Base-by-base conservation (phyloP, 2,888 invertebrate species). In the Erannis defoliaria region DNA sequence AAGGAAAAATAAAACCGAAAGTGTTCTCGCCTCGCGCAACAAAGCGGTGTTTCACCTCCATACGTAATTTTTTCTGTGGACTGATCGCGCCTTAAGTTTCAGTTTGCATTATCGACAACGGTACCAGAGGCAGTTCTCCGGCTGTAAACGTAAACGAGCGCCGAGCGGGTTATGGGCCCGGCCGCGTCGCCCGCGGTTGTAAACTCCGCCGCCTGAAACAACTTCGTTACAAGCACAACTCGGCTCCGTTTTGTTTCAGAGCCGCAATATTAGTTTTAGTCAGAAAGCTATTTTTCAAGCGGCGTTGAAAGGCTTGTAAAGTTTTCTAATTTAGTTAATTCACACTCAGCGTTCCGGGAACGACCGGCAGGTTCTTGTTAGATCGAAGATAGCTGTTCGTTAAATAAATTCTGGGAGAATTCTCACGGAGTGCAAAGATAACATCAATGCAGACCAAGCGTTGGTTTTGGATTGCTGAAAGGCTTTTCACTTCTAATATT, bases 271-370 rank as follows among this genome's bases (percentile, higher is more conserved):
- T 93, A 92, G 93, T 92, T 93, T 90, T 87, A 86, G 90, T 82
- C 89, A 86, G 88, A 90, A 89, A 88, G 90, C 89, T 88, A 91
- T 92, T 91, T 92, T 92, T 92, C 89, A 90, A 85, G 78, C 82
- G 82, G 75, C 83, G 87, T 83, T 83, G 85, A 87, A 89, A 89
- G 84, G 86, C 87, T 87, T 85, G 84, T 77, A 84, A 92, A 93
- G 84, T 92, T 92, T 92, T 90, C 89, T 90, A 90, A 92, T 92
- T 92, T 90, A 85, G 83, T 85, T 88, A 89, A 90, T 91, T 90
- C 82, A 82, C 81, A 85, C 81, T 83, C 84, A 77, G 82, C 82
- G 83, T 79, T 82, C 80, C 81, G 83, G 75, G 80, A 81, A 49
- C 31, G 29, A 49, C 45, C 14, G 31, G 67, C 72, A 68, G 70